Evolutionary conservation across 2,797 vertebrate genomes (phyloP), one percentile per base, ranked within the genome.

Genomic region (Anguilla marmorata): DNA sequence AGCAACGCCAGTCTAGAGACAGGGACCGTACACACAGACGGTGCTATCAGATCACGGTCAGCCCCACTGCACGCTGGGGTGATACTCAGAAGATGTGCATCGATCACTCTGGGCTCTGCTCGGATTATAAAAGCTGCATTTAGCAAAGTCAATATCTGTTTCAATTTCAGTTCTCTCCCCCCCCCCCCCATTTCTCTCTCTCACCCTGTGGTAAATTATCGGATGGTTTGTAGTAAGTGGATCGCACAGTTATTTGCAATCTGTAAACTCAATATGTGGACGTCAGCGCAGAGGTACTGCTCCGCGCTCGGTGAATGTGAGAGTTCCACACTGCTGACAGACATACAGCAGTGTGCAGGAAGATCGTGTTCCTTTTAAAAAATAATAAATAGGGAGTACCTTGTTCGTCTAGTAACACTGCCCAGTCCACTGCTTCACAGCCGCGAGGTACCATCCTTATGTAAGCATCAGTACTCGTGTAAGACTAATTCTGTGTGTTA

Each of bases 191-290:
- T 69, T 6, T 45, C 37, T 79, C 33, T 41, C 37, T 21, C 7
- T 33, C 33, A 14, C 74, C 37, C 56, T 16, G 2, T 41, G 33
- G 33, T 41, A 45, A 41, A 37, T 79, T 14, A 79, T 79, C 3
- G 74, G 74, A 37, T 79, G 74, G 41, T 79, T 79, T 79, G 33
- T 21, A 11, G 37, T 79, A 45, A 79, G 74, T 79, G 74, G 74
- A 19, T 45, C 37, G 33, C n/a, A 74, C 33, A 33, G 37, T 79
- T 79, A 79, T 41, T 21, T 37, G 11, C 74, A 79, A 79, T 79
- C 16, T 45, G 74, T 45, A 41, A 79, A 41, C 37, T 41, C 74
- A 33, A 37, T 37, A 37, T 33, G 11, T 1, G 7, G 27, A 19
- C 12, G 56, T 7, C 56, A 7, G 4, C 33, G 11, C 74, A 16